Conservation (phyloP, 2,113 vertebrate species). For the Saguinus midas region DNA sequence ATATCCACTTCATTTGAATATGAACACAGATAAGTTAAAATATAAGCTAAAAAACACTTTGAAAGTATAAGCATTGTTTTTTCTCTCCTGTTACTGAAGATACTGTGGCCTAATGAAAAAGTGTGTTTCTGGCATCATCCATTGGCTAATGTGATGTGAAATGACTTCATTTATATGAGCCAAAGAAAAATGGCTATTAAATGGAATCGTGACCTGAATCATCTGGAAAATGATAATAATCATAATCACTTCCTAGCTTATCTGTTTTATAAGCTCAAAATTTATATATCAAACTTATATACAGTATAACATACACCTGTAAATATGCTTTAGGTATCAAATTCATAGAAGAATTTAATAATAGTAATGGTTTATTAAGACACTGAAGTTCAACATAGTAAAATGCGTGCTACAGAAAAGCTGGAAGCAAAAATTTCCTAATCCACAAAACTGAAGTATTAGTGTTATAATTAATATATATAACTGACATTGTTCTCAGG, state of each 20-base stretch:
- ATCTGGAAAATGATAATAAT: neutral
- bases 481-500: neutral
- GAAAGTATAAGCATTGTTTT: neutral
- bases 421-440: neutral
- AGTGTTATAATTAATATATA: neutral
- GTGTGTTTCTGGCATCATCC: neutral
- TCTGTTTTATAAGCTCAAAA: conserved; percentile 6
- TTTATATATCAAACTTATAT: neutral
- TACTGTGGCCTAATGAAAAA: neutral
- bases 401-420: neutral
- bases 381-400: neutral
- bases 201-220: neutral
- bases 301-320: neutral
- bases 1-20: neutral
- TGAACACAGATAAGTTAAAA: neutral
- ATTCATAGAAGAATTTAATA: neutral
- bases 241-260: neutral
- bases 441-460: neutral
- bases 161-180: neutral
- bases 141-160: neutral
- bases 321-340: neutral
- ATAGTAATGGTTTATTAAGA: neutral
- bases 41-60: neutral
- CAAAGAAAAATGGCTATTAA: neutral
- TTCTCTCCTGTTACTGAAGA: neutral